A percentile compares a stretch with the other conserved stretches of the same genome.
phyloP scores from a whole-genome alignment of 2,888 invertebrate genomes.

The Philaethria dido region DNA sequence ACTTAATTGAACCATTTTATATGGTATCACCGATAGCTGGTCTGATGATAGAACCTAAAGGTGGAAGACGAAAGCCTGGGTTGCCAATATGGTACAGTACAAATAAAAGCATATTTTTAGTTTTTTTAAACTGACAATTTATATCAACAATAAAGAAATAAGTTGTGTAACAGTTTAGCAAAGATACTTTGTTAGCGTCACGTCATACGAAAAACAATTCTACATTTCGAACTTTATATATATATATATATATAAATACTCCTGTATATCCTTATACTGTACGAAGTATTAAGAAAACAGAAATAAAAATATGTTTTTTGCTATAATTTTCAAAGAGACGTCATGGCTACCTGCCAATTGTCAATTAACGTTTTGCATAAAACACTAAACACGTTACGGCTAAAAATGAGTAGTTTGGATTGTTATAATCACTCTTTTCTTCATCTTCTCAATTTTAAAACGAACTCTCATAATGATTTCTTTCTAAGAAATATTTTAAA shows the following conservation, averaged over 20 bases:
- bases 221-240: too few relatives aligned
- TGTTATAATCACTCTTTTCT: too few relatives aligned
- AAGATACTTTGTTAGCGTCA: background rate
- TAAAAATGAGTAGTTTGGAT: background rate
- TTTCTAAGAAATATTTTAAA: too few relatives aligned
- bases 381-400: background rate
- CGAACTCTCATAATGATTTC: too few relatives aligned
- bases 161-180: background rate
- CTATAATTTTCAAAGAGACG: conserved; percentile 41
- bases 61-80: too few relatives aligned
- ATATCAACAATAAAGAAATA: background rate
- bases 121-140: too few relatives aligned
- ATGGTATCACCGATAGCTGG: too few relatives aligned
- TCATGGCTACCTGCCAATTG: conserved; percentile 59
- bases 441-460: too few relatives aligned
- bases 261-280: background rate
- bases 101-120: too few relatives aligned
- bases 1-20: too few relatives aligned
- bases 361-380: conserved; percentile 40
- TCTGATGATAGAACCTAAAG: too few relatives aligned
- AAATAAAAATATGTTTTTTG: conserved; percentile 24
- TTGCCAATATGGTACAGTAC: too few relatives aligned
- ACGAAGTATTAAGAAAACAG: background rate
- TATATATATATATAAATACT: background rate
- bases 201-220: background rate